Percentiles rank a stretch among this genome's conserved stretches.
Conservation (phyloP, 2,113 vertebrate genomes). For the Caracal caracal region DNA sequence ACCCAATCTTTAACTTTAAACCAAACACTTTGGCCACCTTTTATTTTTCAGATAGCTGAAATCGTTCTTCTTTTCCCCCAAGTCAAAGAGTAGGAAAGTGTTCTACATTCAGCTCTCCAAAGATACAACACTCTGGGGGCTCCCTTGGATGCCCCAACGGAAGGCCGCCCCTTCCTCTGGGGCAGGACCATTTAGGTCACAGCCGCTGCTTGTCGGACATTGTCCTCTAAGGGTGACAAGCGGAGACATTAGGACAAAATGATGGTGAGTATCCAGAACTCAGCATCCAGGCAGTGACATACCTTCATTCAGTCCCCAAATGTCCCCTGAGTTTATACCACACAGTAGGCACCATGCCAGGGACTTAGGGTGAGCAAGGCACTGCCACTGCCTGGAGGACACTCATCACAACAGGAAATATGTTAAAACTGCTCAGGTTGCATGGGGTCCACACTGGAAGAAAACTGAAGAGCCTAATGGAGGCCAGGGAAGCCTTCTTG, state of each 20-base stretch:
- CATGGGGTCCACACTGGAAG: rapidly evolving
- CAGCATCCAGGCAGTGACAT: neutral
- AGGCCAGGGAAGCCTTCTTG: neutral
- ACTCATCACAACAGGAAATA: neutral
- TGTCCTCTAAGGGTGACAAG: neutral
- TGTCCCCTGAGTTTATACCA: neutral
- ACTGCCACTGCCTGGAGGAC: neutral
- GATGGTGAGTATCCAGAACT: neutral
- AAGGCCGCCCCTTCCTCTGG: neutral
- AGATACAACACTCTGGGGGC: neutral
- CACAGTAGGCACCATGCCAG: neutral
- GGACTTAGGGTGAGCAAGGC: neutral
- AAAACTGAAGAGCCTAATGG: too few relatives aligned
- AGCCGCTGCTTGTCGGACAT: neutral
- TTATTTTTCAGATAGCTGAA: neutral
- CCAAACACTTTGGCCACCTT: neutral
- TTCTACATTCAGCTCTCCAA: neutral
- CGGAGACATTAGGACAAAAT: neutral
- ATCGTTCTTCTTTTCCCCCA: neutral
- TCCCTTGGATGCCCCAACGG: neutral
- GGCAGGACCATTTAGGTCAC: neutral
- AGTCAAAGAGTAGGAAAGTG: neutral
- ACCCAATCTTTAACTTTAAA: neutral
- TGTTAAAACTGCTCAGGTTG: neutral
- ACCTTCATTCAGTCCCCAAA: neutral